Conservation (phyloP, 2,797 vertebrate genomes). For the Hippopotamyrus pictus region DNA sequence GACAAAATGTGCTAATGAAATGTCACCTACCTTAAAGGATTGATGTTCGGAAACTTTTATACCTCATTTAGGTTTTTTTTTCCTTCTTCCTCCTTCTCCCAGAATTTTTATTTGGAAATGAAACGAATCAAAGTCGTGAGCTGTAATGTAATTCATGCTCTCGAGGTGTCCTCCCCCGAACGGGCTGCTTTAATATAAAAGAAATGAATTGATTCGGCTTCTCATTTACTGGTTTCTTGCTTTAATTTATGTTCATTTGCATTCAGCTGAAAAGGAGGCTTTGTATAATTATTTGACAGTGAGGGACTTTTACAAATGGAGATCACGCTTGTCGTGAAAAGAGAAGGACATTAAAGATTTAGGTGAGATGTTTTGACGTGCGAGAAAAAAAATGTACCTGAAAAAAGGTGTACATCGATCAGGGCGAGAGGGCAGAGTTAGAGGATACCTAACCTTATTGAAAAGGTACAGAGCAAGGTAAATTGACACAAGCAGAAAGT, state of each 20-base stretch:
- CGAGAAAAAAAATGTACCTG: slow-evolving; percentile 4
- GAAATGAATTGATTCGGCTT: slow-evolving; percentile 14
- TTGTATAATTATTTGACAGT: slow-evolving; percentile 44
- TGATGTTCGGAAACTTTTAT: slow-evolving; percentile 78
- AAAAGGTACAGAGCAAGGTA: not conserved
- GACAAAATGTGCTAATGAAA: slow-evolving; percentile 91
- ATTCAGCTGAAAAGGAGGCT: slow-evolving; percentile 40
- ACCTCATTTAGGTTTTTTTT: slow-evolving; percentile 72
- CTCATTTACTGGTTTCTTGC: slow-evolving; percentile 38
- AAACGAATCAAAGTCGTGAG: not conserved
- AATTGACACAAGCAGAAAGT: not conserved
- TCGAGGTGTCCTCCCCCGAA: not conserved
- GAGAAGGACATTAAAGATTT: slow-evolving; percentile 30
- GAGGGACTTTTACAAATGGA: slow-evolving; percentile 40
- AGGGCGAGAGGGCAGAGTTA: not conserved
- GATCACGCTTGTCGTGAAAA: slow-evolving; percentile 47
- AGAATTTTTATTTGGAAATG: not conserved
- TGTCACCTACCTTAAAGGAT: slow-evolving; percentile 78
- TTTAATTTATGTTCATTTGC: slow-evolving; percentile 51
- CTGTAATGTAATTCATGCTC: not conserved
- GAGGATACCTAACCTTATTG: not conserved
- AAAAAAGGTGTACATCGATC: not conserved
- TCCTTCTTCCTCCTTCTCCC: slow-evolving; percentile 6
- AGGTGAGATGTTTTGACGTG: slow-evolving; percentile 39
- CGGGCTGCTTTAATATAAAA: not conserved